These are phyloP conservation scores for Campoletis sonorensis DNA, from an alignment of 1,140 invertebrate genomes.

Conservation along the genomic window DNA sequence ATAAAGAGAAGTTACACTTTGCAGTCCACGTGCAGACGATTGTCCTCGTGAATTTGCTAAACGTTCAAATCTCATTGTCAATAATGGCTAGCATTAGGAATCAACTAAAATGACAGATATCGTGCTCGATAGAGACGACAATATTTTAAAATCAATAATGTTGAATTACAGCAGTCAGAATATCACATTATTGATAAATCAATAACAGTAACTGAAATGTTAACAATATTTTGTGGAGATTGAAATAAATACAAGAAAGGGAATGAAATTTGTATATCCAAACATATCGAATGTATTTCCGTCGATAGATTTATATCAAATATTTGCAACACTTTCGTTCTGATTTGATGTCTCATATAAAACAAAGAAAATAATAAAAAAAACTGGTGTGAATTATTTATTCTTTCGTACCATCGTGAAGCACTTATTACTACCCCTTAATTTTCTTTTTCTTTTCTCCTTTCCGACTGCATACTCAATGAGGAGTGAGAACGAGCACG, in stretches of 20 bases:
- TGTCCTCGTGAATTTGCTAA: no score
- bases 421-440: conserved; percentile 5
- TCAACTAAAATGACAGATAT: no score
- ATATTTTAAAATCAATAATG: not conserved
- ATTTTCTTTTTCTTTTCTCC: conserved; percentile 31
- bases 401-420: not conserved
- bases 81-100: no score
- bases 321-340: not conserved
- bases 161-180: not conserved
- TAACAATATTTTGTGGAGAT: no score
- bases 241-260: no score
- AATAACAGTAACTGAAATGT: no score
- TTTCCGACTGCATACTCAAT: conserved; percentile 8
- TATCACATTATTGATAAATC: no score
- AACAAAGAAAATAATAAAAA: not conserved
- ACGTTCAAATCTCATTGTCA: no score
- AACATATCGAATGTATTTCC: not conserved
- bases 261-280: no score
- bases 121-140: no score
- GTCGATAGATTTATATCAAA: not conserved
- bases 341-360: not conserved
- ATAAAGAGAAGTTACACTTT: no score
- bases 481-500: not conserved
- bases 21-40: no score
- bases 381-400: conserved; percentile 1